Percentiles rank a stretch among this genome's conserved stretches.
Evolutionary conservation across 1,140 invertebrate species (phyloP).

Genomic region (Dermatophagoides farinae): DNA sequence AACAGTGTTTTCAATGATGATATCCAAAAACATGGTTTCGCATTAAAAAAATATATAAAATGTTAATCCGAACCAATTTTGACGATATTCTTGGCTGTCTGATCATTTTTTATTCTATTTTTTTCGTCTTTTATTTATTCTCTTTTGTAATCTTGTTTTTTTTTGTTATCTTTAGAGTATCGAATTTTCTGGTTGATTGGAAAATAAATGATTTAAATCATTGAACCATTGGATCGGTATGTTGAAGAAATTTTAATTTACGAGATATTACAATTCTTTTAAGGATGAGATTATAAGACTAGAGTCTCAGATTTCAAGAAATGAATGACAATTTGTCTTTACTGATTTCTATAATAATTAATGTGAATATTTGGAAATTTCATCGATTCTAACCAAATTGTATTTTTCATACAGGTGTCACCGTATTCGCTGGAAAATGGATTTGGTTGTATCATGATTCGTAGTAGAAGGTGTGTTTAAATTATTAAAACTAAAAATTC

Average conservation of each 20-base stretch:
- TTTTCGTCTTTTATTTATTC: background rate
- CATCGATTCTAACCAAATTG: background rate
- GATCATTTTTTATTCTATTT: background rate
- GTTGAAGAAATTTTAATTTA: background rate
- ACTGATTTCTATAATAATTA: background rate
- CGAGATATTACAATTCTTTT: background rate
- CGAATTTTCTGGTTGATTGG: background rate
- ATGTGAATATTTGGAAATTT: background rate
- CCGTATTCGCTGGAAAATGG: background rate
- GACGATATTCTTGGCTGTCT: constrained; percentile 4
- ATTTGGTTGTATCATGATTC: background rate
- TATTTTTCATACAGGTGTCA: background rate
- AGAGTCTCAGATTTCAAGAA: constrained; percentile 3
- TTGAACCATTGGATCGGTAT: background rate
- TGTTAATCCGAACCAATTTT: background rate
- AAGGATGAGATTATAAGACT: constrained; percentile 4
- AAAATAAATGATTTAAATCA: background rate
- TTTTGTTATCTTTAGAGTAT: background rate
- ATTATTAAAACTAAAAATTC: too few relatives aligned
- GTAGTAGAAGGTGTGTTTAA: background rate
- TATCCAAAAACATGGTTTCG: background rate
- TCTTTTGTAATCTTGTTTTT: background rate
- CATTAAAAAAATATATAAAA: background rate
- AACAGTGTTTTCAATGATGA: too few relatives aligned
- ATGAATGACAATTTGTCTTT: constrained; percentile 4